phyloP scores from a whole-genome alignment of 1,140 invertebrate species.

The Laupala kohalensis region DNA sequence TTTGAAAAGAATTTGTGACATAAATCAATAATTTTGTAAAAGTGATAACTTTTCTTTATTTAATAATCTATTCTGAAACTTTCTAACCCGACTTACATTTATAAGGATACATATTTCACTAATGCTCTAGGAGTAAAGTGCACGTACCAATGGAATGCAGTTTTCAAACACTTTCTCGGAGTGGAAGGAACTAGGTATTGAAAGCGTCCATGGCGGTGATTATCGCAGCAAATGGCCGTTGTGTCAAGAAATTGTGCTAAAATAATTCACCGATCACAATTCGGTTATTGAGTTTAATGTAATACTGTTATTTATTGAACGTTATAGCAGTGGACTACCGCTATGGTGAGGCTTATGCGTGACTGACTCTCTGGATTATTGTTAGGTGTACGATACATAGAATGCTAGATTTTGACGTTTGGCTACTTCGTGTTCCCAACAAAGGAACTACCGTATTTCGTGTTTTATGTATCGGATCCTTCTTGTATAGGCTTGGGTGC shows the following conservation, averaged over 20 bases:
- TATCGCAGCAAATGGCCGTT: neutral
- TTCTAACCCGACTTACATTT: no score
- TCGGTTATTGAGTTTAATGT: neutral
- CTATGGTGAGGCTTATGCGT: neutral
- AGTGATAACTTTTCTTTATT: no score
- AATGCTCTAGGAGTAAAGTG: no score
- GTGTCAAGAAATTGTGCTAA: neutral
- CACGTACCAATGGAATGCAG: no score
- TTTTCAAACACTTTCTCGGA: no score
- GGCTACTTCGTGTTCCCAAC: neutral
- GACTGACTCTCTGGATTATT: neutral
- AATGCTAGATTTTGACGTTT: neutral
- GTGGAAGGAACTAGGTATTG: neutral
- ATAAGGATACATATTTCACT: no score
- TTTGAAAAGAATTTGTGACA: no score
- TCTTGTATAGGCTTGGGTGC: neutral
- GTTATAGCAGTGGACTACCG: neutral
- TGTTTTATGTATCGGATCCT: neutral
- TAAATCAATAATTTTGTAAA: no score
- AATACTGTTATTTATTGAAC: neutral
- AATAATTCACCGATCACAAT: neutral
- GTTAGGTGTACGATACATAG: neutral
- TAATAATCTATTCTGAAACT: no score
- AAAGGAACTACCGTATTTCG: neutral
- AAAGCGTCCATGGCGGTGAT: neutral